These are phyloP conservation scores for Eurytoma californica DNA, from an alignment of 2,888 invertebrate genomes.

Conservation along the genomic window DNA sequence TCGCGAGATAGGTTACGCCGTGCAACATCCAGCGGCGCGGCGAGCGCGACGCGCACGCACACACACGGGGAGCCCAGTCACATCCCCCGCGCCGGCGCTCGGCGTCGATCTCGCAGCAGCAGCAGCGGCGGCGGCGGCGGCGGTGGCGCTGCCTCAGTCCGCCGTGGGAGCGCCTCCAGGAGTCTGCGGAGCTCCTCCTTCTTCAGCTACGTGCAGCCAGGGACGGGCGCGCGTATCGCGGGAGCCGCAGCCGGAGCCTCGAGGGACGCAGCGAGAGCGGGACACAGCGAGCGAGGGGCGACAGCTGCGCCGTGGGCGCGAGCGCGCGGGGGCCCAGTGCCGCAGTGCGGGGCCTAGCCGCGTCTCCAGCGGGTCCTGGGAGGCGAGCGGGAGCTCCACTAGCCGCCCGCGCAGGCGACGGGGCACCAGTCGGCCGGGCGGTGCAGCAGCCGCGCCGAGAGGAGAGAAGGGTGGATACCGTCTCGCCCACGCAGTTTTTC, in stretches of 20 bases:
- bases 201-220: neutral
- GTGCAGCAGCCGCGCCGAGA: neutral
- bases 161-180: constrained; percentile 57
- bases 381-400: too few species aligned
- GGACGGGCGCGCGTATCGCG: neutral
- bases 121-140: constrained; percentile 18
- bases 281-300: neutral
- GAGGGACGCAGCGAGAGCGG: neutral
- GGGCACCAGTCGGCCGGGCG: too few species aligned
- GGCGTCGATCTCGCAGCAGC: constrained; percentile 15
- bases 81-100: constrained; percentile 11
- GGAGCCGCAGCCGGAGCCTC: neutral
- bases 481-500: constrained; percentile 36
- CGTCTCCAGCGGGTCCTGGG: neutral
- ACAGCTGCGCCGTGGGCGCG: neutral
- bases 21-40: neutral
- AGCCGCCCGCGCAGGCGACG: too few species aligned
- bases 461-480: constrained; percentile 33
- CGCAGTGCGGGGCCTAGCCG: neutral
- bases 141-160: constrained; percentile 49
- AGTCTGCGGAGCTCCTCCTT: constrained; percentile 52
- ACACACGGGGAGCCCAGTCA: neutral
- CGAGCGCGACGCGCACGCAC: neutral
- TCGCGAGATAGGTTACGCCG: neutral
- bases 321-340: neutral